Percentiles rank a stretch among this genome's conserved stretches.
Evolutionary conservation across 2,888 invertebrate species (phyloP).

Genomic region (Quadriops clusia): DNA sequence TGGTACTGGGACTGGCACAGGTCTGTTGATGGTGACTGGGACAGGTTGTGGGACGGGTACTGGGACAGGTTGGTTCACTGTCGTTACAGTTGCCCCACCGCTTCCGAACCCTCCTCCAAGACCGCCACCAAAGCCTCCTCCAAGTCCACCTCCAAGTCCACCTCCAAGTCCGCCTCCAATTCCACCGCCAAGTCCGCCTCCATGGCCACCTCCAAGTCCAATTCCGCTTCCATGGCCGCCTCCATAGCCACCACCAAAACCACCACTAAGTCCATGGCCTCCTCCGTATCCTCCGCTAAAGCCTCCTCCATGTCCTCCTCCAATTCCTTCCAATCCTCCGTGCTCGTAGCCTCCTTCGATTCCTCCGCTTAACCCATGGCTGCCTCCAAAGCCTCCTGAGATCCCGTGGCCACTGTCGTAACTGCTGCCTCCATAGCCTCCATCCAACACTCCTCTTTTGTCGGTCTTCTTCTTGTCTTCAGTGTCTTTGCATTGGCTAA

Average conservation of each 20-base stretch:
- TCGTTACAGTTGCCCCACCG: slow-evolving; percentile 12
- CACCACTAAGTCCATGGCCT: slow-evolving; percentile 8
- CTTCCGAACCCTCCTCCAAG: slow-evolving; percentile 15
- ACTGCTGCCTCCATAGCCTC: slow-evolving; percentile 17
- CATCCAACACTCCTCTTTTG: slow-evolving; percentile 17
- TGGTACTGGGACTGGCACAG: slow-evolving; percentile 23
- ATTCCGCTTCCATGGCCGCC: slow-evolving; percentile 10
- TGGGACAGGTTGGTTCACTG: slow-evolving; percentile 20
- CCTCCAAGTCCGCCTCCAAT: slow-evolving; percentile 15
- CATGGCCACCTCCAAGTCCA: slow-evolving; percentile 12
- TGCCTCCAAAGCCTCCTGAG: slow-evolving; percentile 14
- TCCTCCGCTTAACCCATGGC: slow-evolving; percentile 11
- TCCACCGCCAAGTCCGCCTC: slow-evolving; percentile 13
- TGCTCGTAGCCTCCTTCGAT: slow-evolving; percentile 4
- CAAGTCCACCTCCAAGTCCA: slow-evolving; percentile 13
- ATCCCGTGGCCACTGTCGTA: slow-evolving; percentile 3
- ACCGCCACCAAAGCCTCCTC: slow-evolving; percentile 12
- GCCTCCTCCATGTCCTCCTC: slow-evolving; percentile 12
- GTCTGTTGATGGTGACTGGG: slow-evolving; percentile 19
- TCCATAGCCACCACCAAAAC: slow-evolving; percentile 7
- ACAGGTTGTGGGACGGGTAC: slow-evolving; percentile 22
- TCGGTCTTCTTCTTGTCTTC: slow-evolving; percentile 15
- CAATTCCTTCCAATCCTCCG: slow-evolving; percentile 8
- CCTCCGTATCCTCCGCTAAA: slow-evolving; percentile 9
- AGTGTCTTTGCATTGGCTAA: slow-evolving; percentile 6